Evolutionary conservation across 1,140 invertebrate species (phyloP).

Genomic region (Orussus abietinus): DNA sequence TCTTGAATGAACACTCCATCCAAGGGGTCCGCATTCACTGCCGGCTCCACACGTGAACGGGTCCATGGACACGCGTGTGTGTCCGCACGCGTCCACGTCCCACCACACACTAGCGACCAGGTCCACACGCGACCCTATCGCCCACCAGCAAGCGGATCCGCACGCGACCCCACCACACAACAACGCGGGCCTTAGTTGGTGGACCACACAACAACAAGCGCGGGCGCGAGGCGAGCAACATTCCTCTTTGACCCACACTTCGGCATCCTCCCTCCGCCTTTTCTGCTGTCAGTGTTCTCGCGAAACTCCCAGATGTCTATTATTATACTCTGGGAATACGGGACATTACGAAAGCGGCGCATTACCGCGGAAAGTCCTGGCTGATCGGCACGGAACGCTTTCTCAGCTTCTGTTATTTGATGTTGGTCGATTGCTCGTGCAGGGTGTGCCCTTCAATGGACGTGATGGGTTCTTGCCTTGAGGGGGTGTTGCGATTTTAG

Average conservation of each 20-base stretch:
- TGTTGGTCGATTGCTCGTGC: too few species aligned
- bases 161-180: constrained; percentile 3
- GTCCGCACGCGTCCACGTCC: constrained; percentile 13
- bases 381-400: too few species aligned
- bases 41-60: not conserved
- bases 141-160: constrained; percentile 17
- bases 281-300: constrained; percentile 7
- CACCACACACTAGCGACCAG: constrained; percentile 22
- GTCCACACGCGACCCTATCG: constrained; percentile 10
- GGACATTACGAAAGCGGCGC: too few species aligned
- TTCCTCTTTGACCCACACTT: constrained; percentile 42
- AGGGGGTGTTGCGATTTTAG: too few species aligned
- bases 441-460: too few species aligned
- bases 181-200: not conserved
- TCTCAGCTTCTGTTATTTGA: too few species aligned
- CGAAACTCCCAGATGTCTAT: too few species aligned
- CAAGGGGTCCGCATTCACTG: not conserved
- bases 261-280: constrained; percentile 25
- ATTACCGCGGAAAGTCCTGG: too few species aligned
- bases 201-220: too few species aligned
- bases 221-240: constrained; percentile 45
- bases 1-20: constrained; percentile 39
- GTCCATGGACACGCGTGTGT: not conserved
- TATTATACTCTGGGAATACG: too few species aligned
- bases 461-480: too few species aligned